Evolutionary conservation across 2,797 vertebrate species (phyloP), one percentile per base, ranked within the genome.

Genomic region (Menidia menidia): DNA sequence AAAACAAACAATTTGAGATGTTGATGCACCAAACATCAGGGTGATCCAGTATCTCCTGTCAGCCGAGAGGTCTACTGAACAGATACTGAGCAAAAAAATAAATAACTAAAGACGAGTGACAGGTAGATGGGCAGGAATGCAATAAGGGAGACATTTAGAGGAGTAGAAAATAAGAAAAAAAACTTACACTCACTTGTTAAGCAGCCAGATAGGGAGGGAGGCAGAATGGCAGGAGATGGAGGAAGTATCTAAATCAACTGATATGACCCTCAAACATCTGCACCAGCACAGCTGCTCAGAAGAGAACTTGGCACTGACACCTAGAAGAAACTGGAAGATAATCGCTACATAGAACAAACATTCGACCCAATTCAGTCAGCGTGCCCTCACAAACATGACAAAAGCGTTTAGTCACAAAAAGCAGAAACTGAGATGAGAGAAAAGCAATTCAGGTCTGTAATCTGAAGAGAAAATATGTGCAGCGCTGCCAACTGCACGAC

Each of bases 31-130:
- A 51, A 18, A 53, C 74, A 35, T 64, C 63, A 63, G 60, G 31
- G 19, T 53, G 15, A 31, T 31, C 44, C 15, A 2, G 52, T 54
- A 56, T 77, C 45, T 80, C 42, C 4, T 71, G 67, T 84, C 71
- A 75, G 55, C 52, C 32, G 75, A 55, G 25, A 25, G 60, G 33
- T 50, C 53, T 48, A 43, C 61, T 47, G 80, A 84, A 81, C 67
- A 66, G 69, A 78, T 64, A 75, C 13, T 50, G 60, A 74, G 39
- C 25, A 2, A 25, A 25, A 25, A 25, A 25, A 41, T 13, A 52
- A 52, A 80, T 78, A 88, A 83, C 86, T 86, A 83, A 82, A 85
- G 67, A 1, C 75, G 82, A 87, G 33, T 84, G 77, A 68, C 82
- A 71, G 75, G 71, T 63, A 68, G 61, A 63, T 67, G 60, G 59